These are phyloP conservation scores for Panopea generosa DNA, from an alignment of 2,888 invertebrate genomes.

Conservation along the genomic window DNA sequence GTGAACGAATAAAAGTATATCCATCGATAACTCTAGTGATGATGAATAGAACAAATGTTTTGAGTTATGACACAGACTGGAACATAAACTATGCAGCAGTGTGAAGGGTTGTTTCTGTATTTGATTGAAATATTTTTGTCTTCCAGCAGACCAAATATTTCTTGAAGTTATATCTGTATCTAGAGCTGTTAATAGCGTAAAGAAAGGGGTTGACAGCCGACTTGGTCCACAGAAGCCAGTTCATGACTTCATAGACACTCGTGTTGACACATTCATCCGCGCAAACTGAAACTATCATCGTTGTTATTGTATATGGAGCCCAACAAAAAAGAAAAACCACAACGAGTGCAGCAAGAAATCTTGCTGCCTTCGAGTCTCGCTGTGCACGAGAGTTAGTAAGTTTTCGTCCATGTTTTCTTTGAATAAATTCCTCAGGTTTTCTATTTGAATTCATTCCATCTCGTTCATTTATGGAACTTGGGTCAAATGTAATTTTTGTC, in stretches of 20 bases:
- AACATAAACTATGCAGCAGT: too few relatives aligned
- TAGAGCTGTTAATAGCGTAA: constrained; percentile 72
- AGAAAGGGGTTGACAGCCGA: constrained; percentile 77
- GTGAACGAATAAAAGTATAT: too few relatives aligned
- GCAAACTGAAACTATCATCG: constrained; percentile 68
- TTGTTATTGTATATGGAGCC: constrained; percentile 72
- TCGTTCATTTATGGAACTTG: not conserved
- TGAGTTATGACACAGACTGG: too few relatives aligned
- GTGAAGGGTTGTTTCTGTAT: not conserved
- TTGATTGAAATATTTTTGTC: not conserved
- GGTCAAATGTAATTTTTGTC: not conserved
- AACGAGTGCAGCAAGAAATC: constrained; percentile 67
- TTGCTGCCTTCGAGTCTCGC: constrained; percentile 64
- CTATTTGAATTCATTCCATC: too few relatives aligned
- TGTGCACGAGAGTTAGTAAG: constrained; percentile 1
- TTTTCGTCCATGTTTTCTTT: not conserved
- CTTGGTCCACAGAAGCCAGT: constrained; percentile 76
- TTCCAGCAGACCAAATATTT: constrained; percentile 18
- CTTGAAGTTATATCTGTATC: constrained; percentile 64
- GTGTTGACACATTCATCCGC: constrained; percentile 92
- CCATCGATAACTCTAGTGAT: too few relatives aligned
- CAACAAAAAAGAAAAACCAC: constrained; percentile 68
- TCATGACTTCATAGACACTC: constrained; percentile 96
- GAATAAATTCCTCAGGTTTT: not conserved
- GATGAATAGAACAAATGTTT: too few relatives aligned